These are phyloP conservation scores for Biston stratarius DNA, from an alignment of 2,888 invertebrate species.

Conservation along the genomic window DNA sequence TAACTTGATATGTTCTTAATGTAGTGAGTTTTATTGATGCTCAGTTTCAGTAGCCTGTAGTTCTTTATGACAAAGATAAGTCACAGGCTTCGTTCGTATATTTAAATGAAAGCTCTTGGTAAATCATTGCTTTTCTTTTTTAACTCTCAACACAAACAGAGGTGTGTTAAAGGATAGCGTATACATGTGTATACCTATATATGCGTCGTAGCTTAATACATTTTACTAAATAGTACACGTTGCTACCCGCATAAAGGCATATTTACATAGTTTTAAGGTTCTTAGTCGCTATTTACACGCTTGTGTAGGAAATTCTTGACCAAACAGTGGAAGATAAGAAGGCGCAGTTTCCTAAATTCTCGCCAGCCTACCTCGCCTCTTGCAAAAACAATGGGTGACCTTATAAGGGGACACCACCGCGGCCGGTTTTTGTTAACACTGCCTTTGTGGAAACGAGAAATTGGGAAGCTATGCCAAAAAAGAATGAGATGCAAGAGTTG, in stretches of 20 bases:
- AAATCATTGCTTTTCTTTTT: too few relatives aligned
- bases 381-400: conserved; percentile 74
- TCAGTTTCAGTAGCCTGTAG: conserved; percentile 1
- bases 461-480: conserved; percentile 60
- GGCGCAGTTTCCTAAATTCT: conserved; percentile 37
- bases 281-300: conserved; percentile 5
- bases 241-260: too few relatives aligned
- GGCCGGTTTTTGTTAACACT: conserved; percentile 59
- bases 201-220: too few relatives aligned
- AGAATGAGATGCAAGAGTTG: conserved; percentile 48
- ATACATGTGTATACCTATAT: too few relatives aligned
- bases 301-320: conserved; percentile 17
- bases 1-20: conserved; percentile 16
- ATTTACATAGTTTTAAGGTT: not conserved
- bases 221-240: too few relatives aligned
- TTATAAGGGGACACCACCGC: conserved; percentile 64
- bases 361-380: conserved; percentile 46
- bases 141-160: too few relatives aligned
- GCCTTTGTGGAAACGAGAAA: conserved; percentile 55
- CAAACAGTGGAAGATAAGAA: conserved; percentile 32
- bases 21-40: conserved; percentile 10
- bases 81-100: too few relatives aligned
- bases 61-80: not conserved
- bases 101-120: too few relatives aligned
- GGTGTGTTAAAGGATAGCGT: too few relatives aligned